Percentiles rank a stretch among this genome's conserved stretches.
These are phyloP conservation scores for Threskiornis aethiopicus DNA, from an alignment of 2,797 vertebrate species.

Conservation along the genomic window DNA sequence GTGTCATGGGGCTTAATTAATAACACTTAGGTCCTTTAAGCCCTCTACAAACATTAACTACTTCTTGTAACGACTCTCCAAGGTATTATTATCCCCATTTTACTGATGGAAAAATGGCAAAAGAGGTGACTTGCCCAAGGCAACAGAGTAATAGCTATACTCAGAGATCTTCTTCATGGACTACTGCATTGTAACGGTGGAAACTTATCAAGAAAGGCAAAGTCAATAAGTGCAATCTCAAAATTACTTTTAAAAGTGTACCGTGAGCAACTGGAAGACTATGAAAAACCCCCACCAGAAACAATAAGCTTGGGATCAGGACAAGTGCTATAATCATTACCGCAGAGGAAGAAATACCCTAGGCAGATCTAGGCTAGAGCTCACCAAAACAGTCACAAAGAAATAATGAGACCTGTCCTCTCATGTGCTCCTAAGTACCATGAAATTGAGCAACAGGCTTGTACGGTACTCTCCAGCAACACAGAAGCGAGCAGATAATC, in stretches of 20 bases:
- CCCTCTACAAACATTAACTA: constrained; percentile 59
- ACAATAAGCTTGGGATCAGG: not conserved
- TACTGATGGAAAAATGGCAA: constrained; percentile 15
- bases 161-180: not conserved
- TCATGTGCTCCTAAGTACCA: not conserved
- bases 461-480: not conserved
- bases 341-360: fast-evolving
- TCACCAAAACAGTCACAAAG: not conserved
- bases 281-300: not conserved
- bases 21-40: constrained; percentile 54
- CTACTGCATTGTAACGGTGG: not conserved
- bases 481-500: not conserved
- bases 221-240: not conserved
- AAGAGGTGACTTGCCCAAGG: constrained; percentile 22
- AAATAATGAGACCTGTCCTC: not conserved
- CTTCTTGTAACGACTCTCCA: constrained; percentile 44
- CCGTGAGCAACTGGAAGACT: not conserved
- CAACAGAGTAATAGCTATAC: not conserved
- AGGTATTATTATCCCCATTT: constrained; percentile 56
- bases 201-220: not conserved
- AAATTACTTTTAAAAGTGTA: not conserved
- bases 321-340: not conserved
- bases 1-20: constrained; percentile 62
- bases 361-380: fast-evolving
- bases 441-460: not conserved